Conservation (phyloP, 2,888 invertebrate genomes). For the Lasioglossum marginatum region DNA sequence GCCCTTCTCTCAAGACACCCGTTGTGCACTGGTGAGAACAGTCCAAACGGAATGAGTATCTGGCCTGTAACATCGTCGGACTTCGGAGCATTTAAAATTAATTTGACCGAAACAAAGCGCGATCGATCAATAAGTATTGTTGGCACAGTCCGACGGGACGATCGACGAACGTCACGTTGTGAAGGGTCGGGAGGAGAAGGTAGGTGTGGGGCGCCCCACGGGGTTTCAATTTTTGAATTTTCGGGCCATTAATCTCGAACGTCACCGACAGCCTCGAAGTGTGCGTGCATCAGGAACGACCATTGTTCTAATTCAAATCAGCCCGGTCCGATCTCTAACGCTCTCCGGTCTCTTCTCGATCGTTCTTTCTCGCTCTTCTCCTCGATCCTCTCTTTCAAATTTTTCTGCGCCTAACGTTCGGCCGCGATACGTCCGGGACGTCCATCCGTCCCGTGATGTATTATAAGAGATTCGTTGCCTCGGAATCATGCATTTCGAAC, state of each 20-base stretch:
- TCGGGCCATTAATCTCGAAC: slow-evolving; percentile 78
- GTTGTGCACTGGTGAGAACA: slow-evolving; percentile 67
- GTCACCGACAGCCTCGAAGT: slow-evolving; percentile 73
- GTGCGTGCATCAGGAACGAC: slow-evolving; percentile 69
- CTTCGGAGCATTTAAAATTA: slow-evolving; percentile 74
- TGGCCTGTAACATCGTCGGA: slow-evolving; percentile 64
- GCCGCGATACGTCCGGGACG: slow-evolving; percentile 54
- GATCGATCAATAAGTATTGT: slow-evolving; percentile 77
- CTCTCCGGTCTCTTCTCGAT: slow-evolving; percentile 36
- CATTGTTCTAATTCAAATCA: slow-evolving; percentile 80
- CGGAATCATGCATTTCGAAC: slow-evolving; percentile 66
- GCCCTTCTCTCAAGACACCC: slow-evolving; percentile 57
- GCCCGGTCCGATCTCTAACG: slow-evolving; percentile 72
- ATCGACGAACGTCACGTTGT: slow-evolving; percentile 56
- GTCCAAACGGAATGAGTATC: slow-evolving; percentile 65
- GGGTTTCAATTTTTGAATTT: slow-evolving; percentile 79
- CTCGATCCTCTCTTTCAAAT: slow-evolving; percentile 4
- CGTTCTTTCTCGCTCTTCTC: slow-evolving; percentile 18
- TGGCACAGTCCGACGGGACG: slow-evolving; percentile 70
- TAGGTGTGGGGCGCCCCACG: slow-evolving; percentile 76
- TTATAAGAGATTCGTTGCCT: slow-evolving; percentile 73
- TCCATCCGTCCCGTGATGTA: slow-evolving; percentile 66
- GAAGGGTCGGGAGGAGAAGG: slow-evolving; percentile 47
- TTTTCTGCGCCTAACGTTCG: slow-evolving; percentile 44
- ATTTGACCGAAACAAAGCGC: slow-evolving; percentile 76